These are phyloP conservation scores for Tamandua tetradactyla DNA, from an alignment of 2,797 vertebrate genomes.

Conservation along the genomic window DNA sequence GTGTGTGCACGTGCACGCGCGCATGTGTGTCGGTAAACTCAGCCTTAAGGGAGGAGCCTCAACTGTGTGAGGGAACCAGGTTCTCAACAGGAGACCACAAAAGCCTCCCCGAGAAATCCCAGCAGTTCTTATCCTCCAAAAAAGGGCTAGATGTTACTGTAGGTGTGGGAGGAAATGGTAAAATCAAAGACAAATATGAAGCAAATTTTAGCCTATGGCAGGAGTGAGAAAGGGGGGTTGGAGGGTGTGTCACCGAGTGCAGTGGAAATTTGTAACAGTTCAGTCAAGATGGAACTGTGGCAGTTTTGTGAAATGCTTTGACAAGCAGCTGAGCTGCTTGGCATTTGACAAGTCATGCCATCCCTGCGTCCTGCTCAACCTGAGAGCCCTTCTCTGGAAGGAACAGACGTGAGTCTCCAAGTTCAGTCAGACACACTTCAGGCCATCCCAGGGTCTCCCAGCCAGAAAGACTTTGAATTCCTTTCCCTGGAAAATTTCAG, in stretches of 20 bases:
- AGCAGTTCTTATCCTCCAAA: background rate
- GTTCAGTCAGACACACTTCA: rapidly evolving
- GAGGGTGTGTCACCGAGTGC: rapidly evolving
- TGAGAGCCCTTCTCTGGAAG: background rate
- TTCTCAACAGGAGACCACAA: no score
- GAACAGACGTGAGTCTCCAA: background rate
- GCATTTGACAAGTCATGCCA: no score
- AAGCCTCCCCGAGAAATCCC: conserved; percentile 38
- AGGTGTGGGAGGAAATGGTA: background rate
- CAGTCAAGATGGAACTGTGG: background rate
- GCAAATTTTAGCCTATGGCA: background rate
- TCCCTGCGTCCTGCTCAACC: background rate
- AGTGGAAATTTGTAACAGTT: background rate
- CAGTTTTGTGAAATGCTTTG: background rate
- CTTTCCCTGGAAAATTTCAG: background rate
- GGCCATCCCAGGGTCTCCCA: background rate
- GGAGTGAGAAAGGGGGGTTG: background rate
- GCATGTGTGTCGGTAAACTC: background rate
- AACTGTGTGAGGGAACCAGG: no score
- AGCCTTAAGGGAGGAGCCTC: rapidly evolving
- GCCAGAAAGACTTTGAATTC: background rate
- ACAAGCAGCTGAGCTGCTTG: background rate
- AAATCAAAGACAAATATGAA: conserved; percentile 6
- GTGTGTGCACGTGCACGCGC: no score
- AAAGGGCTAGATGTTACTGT: background rate